Base-by-base conservation (phyloP, 2,888 invertebrate species). In the Eurytoma californica region DNA sequence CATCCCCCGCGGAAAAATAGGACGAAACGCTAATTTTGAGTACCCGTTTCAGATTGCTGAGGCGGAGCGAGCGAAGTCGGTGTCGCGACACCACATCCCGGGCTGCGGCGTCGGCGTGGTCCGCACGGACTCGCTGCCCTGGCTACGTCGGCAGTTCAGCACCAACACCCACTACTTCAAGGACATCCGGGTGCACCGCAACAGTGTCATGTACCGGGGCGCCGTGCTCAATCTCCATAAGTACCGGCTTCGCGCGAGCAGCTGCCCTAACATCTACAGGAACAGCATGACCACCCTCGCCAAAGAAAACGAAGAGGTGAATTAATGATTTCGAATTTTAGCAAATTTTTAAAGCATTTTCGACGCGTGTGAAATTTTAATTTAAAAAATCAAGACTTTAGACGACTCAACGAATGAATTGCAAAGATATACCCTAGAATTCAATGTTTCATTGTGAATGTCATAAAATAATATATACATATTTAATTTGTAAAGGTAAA, bases 181-280 rank as follows among this genome's bases (percentile, higher is more conserved):
- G 88, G 93, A 95, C 85, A 92, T 95, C 77, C 92, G 93, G 84
- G 92, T 95, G 87, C 95, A 95, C 84, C 92, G 96, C 82, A 96
- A 95, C 87, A 96, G 96, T 0, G 94, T 97, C 82, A 95, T 96
- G 89, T 96, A 97, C 89, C 94, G 97, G 66, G 96, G 96, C 61
- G 96, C 97, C 5, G 95, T 96, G 92, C 90, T 97, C 77, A 96
- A 95, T 88, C 94, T 95, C 77, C 94, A 95, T 85, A 94, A 95
- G 82, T 97, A 97, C 89, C 93, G 94, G 74, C 90, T 97, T 79
- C 93, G 95, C 82, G 97, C 97, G 0, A 96, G 96, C 3, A 97
- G 97, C 63, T 97, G 97, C 89, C 98, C 98, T 0, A 95, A 98
- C 90, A 96, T 98, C 85, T 96, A 94, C 87, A 93, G 95, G 84